These are phyloP conservation scores for Acrocephalus kingi DNA, from an alignment of 2,113 vertebrate species.

Conservation along the genomic window DNA sequence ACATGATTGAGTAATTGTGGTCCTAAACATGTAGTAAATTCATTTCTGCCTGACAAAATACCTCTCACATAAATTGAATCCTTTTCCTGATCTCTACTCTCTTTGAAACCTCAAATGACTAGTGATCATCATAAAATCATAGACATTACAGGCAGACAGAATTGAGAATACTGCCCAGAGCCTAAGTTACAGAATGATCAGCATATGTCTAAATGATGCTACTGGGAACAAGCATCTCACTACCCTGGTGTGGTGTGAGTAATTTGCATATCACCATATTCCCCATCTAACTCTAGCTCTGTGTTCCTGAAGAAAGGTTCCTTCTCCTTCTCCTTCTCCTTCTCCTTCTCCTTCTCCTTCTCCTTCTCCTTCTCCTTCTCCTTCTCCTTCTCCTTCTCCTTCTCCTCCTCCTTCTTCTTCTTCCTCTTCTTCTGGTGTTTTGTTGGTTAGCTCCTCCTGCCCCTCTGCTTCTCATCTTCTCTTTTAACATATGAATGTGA, in stretches of 20 bases:
- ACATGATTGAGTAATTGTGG: not conserved
- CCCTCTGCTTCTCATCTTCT: not conserved
- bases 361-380: not conserved
- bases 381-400: not conserved
- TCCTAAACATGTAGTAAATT: not conserved
- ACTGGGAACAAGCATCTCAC: not conserved
- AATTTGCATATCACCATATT: not conserved
- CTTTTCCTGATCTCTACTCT: not conserved
- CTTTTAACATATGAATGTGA: not conserved
- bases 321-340: not conserved
- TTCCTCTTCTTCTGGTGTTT: not conserved
- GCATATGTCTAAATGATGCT: not conserved
- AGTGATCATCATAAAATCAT: not conserved
- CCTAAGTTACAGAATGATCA: not conserved
- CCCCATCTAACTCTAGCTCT: not conserved
- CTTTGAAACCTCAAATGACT: not conserved
- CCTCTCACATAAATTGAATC: not conserved
- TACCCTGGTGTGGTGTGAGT: fast-evolving
- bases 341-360: not conserved
- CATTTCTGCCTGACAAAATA: not conserved
- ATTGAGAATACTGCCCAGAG: not conserved
- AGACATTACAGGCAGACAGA: not conserved
- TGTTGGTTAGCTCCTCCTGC: not conserved
- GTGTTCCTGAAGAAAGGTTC: not conserved
- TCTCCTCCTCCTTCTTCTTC: not conserved